These are phyloP conservation scores for Ormyrus nitidulus DNA, from an alignment of 2,888 invertebrate species.

Conservation along the genomic window DNA sequence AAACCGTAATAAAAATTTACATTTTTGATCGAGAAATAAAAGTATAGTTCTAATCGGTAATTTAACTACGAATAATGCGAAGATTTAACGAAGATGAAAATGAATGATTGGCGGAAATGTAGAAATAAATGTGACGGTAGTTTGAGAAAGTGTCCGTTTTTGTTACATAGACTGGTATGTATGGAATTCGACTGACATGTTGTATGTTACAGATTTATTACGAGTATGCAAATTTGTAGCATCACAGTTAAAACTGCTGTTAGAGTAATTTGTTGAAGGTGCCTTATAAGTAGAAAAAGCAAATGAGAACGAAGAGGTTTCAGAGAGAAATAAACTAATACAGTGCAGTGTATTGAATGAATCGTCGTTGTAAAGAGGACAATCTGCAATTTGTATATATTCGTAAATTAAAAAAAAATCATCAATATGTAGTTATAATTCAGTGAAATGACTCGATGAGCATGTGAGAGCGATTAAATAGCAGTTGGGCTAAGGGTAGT, in stretches of 20 bases:
- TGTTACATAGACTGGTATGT: constrained; percentile 56
- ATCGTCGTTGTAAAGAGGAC: constrained; percentile 66
- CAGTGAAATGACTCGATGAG: constrained; percentile 65
- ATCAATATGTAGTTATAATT: constrained; percentile 63
- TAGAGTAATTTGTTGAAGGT: constrained; percentile 75
- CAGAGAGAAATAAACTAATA: constrained; percentile 62
- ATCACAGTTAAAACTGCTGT: constrained; percentile 58
- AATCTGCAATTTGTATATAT: constrained; percentile 72
- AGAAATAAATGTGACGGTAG: constrained; percentile 33
- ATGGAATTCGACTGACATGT: constrained; percentile 51
- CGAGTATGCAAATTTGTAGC: constrained; percentile 43
- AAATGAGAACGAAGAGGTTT: constrained; percentile 57
- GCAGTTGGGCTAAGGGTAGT: constrained; percentile 36
- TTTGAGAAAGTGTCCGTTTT: constrained; percentile 52
- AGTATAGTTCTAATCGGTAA: constrained; percentile 32
- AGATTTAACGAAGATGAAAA: constrained; percentile 26
- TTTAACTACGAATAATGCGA: constrained; percentile 21
- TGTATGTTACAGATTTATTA: constrained; percentile 37
- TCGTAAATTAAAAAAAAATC: constrained; percentile 59
- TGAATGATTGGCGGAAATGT: constrained; percentile 21
- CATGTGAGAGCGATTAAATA: constrained; percentile 55
- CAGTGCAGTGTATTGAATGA: constrained; percentile 66
- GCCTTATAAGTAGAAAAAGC: constrained; percentile 72
- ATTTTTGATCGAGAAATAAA: constrained; percentile 48
- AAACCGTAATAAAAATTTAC: constrained; percentile 47